phyloP scores from a whole-genome alignment of 2,888 invertebrate genomes.

The Schizaphis graminum region DNA sequence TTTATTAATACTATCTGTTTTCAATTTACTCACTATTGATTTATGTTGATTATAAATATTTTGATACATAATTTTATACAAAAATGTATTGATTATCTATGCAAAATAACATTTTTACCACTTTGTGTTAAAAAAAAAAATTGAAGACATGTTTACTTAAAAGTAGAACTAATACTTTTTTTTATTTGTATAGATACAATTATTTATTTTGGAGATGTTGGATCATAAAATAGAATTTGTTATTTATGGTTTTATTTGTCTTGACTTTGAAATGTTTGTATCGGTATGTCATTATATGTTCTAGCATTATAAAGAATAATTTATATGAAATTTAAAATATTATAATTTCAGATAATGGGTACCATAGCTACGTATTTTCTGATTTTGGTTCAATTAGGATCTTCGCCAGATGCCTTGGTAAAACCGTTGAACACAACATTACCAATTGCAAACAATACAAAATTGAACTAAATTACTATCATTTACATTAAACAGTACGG shows the following conservation, averaged over 20 bases:
- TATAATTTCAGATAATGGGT: constrained; percentile 55
- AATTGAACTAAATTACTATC: background rate
- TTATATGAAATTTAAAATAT: background rate
- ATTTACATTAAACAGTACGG: background rate
- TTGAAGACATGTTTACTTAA: background rate
- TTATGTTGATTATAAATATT: background rate
- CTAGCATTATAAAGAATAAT: background rate
- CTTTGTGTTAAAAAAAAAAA: background rate
- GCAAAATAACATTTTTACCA: background rate
- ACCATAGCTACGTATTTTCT: constrained; percentile 55
- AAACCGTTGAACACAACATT: background rate
- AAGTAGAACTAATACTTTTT: background rate
- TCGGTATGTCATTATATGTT: constrained; percentile 1
- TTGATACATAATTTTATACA: background rate
- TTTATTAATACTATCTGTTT: no score
- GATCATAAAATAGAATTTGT: constrained; percentile 52
- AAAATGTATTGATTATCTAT: background rate
- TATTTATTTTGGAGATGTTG: constrained; percentile 57
- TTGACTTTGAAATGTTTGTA: constrained; percentile 55
- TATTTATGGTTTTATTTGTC: constrained; percentile 54
- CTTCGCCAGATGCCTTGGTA: background rate
- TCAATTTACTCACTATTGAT: no score
- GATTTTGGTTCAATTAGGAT: constrained; percentile 58
- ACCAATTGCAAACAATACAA: background rate
- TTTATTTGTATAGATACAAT: constrained; percentile 44